Evolutionary conservation across 2,797 vertebrate species (phyloP), one percentile per base, ranked within the genome.

Genomic region (Halcyon chelicuti): DNA sequence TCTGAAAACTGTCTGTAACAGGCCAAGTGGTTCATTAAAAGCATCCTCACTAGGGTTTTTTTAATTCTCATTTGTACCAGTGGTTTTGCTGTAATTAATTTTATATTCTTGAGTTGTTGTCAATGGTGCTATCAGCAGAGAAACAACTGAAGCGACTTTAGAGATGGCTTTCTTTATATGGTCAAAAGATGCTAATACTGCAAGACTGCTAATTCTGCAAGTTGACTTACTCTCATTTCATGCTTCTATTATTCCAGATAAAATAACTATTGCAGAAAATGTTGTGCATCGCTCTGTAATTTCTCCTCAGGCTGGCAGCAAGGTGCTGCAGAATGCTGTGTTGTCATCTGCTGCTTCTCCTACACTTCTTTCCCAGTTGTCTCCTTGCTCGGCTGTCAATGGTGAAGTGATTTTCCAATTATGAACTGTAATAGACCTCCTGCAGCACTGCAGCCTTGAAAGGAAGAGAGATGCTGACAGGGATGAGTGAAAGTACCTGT

Each of bases 91-190:
- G 76, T 42, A 88, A 80, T 82, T 91, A 5, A 2, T 85, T 57
- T 25, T 86, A 16, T 70, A n/a, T 66, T 92, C 58, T 90, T 91
- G 77, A 83, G 47, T 61, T 74, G 47, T 17, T 90, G 77, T 74
- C 74, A 94, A 7, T 73, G 12, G 33, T 84, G 40, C 72, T 95
- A 89, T 76, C 85, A 58, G 72, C 37, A 95, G 81, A 92, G 66
- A 95, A 92, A 85, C 25, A 93, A 47, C 17, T 55, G 63, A 81
- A 78, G 22, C 4, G 49, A 31, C 21, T 84, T 57, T 6, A 82
- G 58, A 86, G 40, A 57, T n/a, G 42, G 23, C 61, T 93, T 61
- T 82, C 82, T 97, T 93, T 94, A 72, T 91, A 88, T 82, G 84
- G 77, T 40, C 55, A 81, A 40, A 81, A 84, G 63, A 75, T 60